Evolutionary conservation across 2,113 vertebrate genomes (phyloP), one percentile per base, ranked within the genome.

Genomic region (Cebus imitator): DNA sequence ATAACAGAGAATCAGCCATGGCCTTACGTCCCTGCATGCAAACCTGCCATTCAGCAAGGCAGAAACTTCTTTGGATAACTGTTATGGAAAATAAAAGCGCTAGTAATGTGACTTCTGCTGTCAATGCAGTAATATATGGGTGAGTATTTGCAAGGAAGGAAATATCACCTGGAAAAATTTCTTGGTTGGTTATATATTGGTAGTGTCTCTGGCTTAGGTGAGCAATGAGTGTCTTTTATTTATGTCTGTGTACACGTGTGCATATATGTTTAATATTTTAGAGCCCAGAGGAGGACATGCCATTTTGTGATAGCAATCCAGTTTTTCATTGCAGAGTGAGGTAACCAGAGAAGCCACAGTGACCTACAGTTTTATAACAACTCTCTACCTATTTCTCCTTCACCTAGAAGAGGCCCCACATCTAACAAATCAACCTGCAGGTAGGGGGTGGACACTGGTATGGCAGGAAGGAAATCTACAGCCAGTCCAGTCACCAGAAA

Each of bases 1-100:
- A 98, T 94, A 98, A 98, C 96, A 98, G 85, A 97, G 91, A 92
- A 58, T 93, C 96, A 96, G 64, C 48, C 20, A 23, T 72, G 84
- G 68, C 75, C 90, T 94, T 52, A 9, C 0, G 7, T 97, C 94
- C 48, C 6, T 72, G 37, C 79, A 37, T 76, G 91, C 64, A 86
- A 83, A 97, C 80, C 52, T 20, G 11, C 95, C 98, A 37, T 96
- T 96, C 97, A 90, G 81, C 70, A 58, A 72, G 75, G 95, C 32
- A 84, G 0, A 68, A 94, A 95, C 61, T 66, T 97, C 43, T 95
- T 27, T 79, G 25, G 78, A n/a, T 88, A 97, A 95, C 81, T 30
- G 72, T 91, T 64, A 80, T 0, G 48, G 86, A 75, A 96, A 88
- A 96, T 79, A 92, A 70, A 94, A 90, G 82, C 17, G 6, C 50